Conservation (phyloP, 2,797 vertebrate species). For the Sebastes oblongus region DNA sequence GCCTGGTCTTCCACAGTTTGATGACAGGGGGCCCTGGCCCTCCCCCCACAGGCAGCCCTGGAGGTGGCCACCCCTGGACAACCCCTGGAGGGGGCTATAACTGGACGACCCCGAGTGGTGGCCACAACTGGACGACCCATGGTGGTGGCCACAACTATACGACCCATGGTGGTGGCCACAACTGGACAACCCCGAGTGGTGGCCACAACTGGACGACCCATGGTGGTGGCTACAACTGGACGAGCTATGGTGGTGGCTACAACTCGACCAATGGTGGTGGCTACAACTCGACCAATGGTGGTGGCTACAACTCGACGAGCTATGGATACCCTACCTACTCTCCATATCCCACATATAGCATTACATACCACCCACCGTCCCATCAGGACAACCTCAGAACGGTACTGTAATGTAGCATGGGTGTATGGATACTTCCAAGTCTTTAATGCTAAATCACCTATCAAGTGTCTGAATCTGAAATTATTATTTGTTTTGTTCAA, state of each 20-base stretch:
- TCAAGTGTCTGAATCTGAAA: neutral
- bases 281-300: constrained; percentile 12
- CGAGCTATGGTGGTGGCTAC: neutral
- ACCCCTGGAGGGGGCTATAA: neutral
- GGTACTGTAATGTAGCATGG: constrained; percentile 47
- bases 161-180: neutral
- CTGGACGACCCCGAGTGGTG: neutral
- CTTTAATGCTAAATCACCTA: neutral
- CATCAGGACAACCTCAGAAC: constrained; percentile 43
- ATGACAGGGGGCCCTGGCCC: constrained; percentile 24
- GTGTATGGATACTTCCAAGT: neutral
- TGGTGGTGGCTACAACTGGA: constrained; percentile 9
- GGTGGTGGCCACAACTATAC: constrained; percentile 1
- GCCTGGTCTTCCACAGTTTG: constrained; percentile 76
- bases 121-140: neutral
- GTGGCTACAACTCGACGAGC: constrained; percentile 3
- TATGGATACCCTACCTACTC: neutral
- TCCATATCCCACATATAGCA: neutral
- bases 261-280: neutral
- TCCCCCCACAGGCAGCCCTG: neutral
- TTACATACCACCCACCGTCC: constrained; percentile 6
- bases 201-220: constrained; percentile 24
- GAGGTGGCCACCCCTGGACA: constrained; percentile 5
- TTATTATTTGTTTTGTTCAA: neutral
- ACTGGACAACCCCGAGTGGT: neutral